Evolutionary conservation across 2,888 invertebrate species (phyloP).

Genomic region (Schrankia costaestrigalis): DNA sequence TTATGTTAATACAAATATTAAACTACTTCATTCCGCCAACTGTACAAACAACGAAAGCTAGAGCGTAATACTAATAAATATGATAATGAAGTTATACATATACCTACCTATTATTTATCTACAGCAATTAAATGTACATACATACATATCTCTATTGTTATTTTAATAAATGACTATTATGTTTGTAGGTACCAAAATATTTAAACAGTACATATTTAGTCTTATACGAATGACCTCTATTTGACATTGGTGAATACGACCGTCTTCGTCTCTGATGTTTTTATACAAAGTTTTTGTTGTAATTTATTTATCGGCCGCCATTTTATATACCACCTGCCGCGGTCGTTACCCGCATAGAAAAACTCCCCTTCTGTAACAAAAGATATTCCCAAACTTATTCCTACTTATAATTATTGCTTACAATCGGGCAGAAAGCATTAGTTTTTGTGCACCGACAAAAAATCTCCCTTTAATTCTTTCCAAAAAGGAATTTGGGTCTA

Average conservation of each 20-base stretch:
- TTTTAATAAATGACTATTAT: too few relatives aligned
- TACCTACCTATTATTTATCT: too few relatives aligned
- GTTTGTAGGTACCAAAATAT: too few relatives aligned
- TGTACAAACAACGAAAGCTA: conserved; percentile 11
- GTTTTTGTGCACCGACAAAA: conserved; percentile 62
- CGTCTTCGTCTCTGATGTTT: conserved; percentile 53
- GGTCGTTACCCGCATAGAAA: conserved; percentile 75
- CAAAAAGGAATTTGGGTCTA: conserved; percentile 53
- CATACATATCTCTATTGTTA: too few relatives aligned
- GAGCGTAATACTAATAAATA: conserved; percentile 16
- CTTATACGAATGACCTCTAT: conserved; percentile 60
- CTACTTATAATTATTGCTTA: conserved; percentile 72
- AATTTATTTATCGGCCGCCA: conserved; percentile 65
- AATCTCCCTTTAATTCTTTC: conserved; percentile 57
- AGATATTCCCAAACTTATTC: conserved; percentile 76
- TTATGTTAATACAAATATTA: too few relatives aligned
- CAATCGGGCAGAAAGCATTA: conserved; percentile 60
- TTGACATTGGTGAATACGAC: conserved; percentile 61
- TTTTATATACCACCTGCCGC: conserved; percentile 75
- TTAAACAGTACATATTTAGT: conserved; percentile 13
- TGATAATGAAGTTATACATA: too few relatives aligned
- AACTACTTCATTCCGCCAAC: conserved; percentile 8
- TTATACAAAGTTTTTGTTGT: conserved; percentile 60
- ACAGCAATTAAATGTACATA: too few relatives aligned
- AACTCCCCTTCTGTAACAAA: conserved; percentile 71